Evolutionary conservation across 2,797 vertebrate genomes (phyloP).

Genomic region (Phataginus tricuspis): DNA sequence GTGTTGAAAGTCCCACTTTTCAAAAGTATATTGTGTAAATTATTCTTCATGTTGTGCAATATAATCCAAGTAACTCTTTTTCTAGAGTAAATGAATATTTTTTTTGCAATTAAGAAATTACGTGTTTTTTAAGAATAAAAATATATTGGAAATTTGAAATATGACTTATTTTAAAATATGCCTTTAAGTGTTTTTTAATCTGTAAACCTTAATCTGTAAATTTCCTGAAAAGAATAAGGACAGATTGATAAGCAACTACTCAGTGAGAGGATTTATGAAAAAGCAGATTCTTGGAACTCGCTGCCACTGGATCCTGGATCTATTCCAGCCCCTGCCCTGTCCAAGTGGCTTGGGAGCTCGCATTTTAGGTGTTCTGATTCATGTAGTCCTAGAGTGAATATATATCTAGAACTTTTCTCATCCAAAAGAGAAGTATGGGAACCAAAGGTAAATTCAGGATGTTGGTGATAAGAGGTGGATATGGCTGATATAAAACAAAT

Average conservation of each 20-base stretch:
- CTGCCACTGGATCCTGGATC: not conserved
- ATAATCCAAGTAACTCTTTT: not conserved
- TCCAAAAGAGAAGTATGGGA: not conserved
- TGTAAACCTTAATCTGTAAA: not conserved
- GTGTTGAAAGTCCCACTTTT: not conserved
- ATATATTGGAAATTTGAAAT: not conserved
- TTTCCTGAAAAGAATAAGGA: not conserved
- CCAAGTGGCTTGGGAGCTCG: not conserved
- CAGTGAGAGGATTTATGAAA: not conserved
- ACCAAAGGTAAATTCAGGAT: not conserved
- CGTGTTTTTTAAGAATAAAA: not conserved
- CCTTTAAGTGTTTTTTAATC: not conserved
- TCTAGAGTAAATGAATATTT: not conserved
- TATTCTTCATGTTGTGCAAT: not conserved
- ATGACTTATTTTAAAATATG: not conserved
- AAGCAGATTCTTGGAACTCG: not conserved
- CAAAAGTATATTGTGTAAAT: not conserved
- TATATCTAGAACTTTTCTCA: not conserved
- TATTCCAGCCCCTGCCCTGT: not conserved
- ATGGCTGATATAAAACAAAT: not conserved
- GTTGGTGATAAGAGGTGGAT: not conserved
- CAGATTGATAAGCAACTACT: not conserved
- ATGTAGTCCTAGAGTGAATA: no score
- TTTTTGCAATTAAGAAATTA: not conserved
- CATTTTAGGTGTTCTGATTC: not conserved